These are phyloP conservation scores for Balanococcus diminutus DNA, from an alignment of 2,888 invertebrate species.

Conservation along the genomic window DNA sequence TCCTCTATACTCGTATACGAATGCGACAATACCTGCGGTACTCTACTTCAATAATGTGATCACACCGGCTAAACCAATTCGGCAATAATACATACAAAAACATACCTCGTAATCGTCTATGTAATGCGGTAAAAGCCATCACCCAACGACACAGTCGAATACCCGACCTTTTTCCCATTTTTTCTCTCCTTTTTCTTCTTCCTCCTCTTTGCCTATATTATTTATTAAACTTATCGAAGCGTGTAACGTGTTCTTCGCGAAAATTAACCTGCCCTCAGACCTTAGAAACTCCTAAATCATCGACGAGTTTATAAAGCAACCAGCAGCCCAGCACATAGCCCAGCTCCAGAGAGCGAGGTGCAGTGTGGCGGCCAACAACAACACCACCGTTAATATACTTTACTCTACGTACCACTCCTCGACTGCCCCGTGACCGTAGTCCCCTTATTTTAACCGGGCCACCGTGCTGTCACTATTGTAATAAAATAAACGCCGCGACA, in stretches of 20 bases:
- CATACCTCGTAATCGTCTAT: constrained; percentile 33
- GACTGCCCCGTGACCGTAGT: not conserved
- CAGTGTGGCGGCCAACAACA: not conserved
- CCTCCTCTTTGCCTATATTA: not conserved
- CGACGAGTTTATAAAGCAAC: not conserved
- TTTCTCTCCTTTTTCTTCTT: not conserved
- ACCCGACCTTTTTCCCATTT: not conserved
- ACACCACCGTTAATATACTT: constrained; percentile 38
- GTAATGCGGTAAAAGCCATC: constrained; percentile 37
- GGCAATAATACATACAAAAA: constrained; percentile 14
- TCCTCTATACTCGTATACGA: not conserved
- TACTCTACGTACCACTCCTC: not conserved
- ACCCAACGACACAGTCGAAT: not conserved
- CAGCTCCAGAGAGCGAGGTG: not conserved
- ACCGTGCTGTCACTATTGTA: constrained; percentile 39
- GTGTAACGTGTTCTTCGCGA: constrained; percentile 49
- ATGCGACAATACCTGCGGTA: not conserved
- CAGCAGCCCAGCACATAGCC: not conserved
- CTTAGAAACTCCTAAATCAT: constrained; percentile 28
- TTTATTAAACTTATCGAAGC: constrained; percentile 46
- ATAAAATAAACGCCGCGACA: constrained; percentile 44
- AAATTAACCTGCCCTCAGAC: constrained; percentile 38
- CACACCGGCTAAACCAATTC: constrained; percentile 26
- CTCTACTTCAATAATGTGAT: constrained; percentile 7
- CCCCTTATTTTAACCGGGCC: constrained; percentile 9